phyloP scores from a whole-genome alignment of 1,140 invertebrate species.

The Drosophila mojavensis region DNA sequence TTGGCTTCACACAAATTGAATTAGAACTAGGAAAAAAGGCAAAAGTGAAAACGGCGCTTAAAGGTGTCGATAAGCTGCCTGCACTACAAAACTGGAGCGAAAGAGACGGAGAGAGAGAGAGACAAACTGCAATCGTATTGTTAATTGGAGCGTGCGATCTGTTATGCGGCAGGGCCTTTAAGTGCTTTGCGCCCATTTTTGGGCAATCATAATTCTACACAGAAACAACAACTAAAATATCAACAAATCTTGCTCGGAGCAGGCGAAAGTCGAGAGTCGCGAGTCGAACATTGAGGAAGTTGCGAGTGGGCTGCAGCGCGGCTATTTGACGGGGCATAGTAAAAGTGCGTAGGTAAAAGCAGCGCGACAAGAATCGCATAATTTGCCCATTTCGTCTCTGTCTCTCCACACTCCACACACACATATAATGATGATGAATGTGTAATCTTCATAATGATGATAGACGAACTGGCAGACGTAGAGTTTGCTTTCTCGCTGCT shows the following conservation, averaged over 20 bases:
- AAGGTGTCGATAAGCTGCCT: constrained; percentile 34
- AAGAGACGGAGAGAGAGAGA: not conserved
- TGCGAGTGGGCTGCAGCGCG: not conserved
- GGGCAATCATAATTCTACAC: constrained; percentile 39
- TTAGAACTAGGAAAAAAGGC: constrained; percentile 5
- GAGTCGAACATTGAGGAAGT: constrained; percentile 1
- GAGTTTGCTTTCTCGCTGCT: constrained; percentile 49
- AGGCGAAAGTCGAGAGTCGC: constrained; percentile 62
- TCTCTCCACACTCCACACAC: not conserved
- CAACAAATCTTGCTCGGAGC: constrained; percentile 7
- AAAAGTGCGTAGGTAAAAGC: constrained; percentile 80
- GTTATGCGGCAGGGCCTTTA: constrained; percentile 13
- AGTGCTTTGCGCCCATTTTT: constrained; percentile 10
- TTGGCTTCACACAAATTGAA: constrained; percentile 23
- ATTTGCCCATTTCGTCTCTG: constrained; percentile 3
- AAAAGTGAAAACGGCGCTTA: constrained; percentile 8
- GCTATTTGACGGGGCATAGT: constrained; percentile 24
- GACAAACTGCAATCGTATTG: constrained; percentile 14
- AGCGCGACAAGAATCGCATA: constrained; percentile 30
- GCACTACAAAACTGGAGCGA: not conserved
- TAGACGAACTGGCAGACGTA: constrained; percentile 22
- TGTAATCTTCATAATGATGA: constrained; percentile 65
- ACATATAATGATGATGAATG: constrained; percentile 76
- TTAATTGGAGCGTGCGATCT: constrained; percentile 76
- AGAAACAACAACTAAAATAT: constrained; percentile 5